These are phyloP conservation scores for Coturnix japonica DNA, from an alignment of 2,113 vertebrate genomes.

Conservation along the genomic window DNA sequence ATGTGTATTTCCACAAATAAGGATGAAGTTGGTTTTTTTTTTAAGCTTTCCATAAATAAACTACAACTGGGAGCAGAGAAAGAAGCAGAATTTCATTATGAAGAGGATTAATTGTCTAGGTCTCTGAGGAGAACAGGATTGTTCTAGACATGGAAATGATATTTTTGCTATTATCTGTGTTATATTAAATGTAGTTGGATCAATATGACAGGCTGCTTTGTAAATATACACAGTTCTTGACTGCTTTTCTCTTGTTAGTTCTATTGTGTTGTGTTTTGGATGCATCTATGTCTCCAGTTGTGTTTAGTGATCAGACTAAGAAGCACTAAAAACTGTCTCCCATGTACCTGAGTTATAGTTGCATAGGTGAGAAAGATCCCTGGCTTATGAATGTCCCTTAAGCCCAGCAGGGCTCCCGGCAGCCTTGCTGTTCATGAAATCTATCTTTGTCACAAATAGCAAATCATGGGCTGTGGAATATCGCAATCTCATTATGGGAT, in stretches of 20 bases:
- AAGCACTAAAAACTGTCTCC: slow-evolving; percentile 22
- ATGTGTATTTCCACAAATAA: not conserved
- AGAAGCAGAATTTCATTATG: not conserved
- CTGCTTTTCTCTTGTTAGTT: not conserved
- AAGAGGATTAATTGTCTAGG: slow-evolving; percentile 1
- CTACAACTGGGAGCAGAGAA: not conserved
- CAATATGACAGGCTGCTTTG: not conserved
- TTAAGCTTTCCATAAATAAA: slow-evolving; percentile 26
- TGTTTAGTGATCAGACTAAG: not conserved
- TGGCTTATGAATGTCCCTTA: not conserved
- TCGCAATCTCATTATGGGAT: slow-evolving; percentile 71
- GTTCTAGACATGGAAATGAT: not conserved
- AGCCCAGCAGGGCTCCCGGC: not conserved
- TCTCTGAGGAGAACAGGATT: not conserved
- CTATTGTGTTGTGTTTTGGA: slow-evolving; percentile 5
- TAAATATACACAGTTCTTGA: slow-evolving; percentile 5
- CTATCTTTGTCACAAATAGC: slow-evolving; percentile 70
- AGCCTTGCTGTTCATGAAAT: slow-evolving; percentile 52
- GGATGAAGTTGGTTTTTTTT: not conserved
- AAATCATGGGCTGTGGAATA: slow-evolving; percentile 63
- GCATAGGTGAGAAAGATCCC: not conserved
- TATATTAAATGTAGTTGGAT: not conserved
- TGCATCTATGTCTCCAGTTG: not conserved
- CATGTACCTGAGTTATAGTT: not conserved
- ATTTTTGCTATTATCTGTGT: not conserved